These are phyloP conservation scores for Myoxocephalus aenaeus DNA, from an alignment of 2,797 vertebrate species.

Conservation along the genomic window DNA sequence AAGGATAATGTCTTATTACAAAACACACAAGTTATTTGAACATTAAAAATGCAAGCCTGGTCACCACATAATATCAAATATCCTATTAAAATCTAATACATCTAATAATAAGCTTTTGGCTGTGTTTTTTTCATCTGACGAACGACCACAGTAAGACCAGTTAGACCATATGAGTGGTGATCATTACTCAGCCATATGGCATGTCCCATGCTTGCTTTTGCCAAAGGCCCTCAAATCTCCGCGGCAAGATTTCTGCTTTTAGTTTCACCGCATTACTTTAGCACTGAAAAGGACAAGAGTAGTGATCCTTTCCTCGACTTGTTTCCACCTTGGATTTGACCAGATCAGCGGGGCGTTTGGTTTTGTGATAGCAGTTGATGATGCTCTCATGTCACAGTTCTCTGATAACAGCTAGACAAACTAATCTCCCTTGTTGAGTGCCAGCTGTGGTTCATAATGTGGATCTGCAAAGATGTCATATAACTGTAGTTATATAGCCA, in stretches of 20 bases:
- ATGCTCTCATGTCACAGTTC: not conserved
- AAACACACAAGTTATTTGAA: not conserved
- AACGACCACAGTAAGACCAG: not conserved
- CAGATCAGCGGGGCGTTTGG: not conserved
- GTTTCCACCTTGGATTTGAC: not conserved
- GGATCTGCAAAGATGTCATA: not conserved
- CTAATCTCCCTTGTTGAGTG: not conserved
- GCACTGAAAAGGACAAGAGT: not conserved
- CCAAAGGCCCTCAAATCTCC: not conserved
- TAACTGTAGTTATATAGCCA: not conserved
- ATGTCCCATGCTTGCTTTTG: conserved; percentile 32
- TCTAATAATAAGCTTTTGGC: not conserved
- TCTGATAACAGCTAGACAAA: conserved; percentile 10
- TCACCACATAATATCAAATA: not conserved
- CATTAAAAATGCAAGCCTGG: no score
- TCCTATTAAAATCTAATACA: not conserved
- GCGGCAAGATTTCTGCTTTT: not conserved
- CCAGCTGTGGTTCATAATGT: not conserved
- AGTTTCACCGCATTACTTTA: not conserved
- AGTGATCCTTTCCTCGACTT: not conserved
- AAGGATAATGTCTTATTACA: not conserved
- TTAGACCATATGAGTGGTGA: not conserved
- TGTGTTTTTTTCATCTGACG: not conserved
- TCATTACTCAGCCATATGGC: conserved; percentile 39
- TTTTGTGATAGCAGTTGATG: not conserved